Conservation (phyloP, 2,113 vertebrate species). For the Tragelaphus buxtoni region DNA sequence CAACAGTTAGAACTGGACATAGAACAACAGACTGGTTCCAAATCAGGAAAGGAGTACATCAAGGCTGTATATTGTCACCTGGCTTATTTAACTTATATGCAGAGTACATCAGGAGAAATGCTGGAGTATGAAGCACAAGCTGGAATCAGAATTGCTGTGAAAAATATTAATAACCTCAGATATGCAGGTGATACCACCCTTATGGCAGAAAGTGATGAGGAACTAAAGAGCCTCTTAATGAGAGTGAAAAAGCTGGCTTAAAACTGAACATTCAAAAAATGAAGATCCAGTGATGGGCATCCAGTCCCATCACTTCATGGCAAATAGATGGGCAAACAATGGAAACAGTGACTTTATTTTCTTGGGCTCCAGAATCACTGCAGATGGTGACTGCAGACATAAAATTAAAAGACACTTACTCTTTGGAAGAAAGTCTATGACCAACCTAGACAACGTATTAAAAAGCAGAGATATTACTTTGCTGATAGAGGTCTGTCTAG, state of each 20-base stretch:
- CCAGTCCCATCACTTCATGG: neutral
- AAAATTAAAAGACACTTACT: neutral
- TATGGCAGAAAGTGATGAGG: neutral
- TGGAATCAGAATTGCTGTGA: neutral
- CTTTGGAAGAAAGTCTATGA: neutral
- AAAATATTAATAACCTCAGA: neutral
- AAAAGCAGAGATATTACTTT: neutral
- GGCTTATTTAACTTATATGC: neutral
- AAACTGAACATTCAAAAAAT: neutral
- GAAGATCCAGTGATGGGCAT: neutral
- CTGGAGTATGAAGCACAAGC: neutral
- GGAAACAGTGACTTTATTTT: neutral
- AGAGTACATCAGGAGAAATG: neutral
- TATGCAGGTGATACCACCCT: neutral
- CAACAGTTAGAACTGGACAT: neutral
- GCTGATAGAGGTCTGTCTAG: neutral
- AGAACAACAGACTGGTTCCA: neutral
- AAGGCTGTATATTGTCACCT: neutral
- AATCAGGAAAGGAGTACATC: neutral
- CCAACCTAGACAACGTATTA: neutral
- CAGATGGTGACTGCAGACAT: neutral
- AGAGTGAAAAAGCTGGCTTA: neutral
- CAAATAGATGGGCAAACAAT: neutral
- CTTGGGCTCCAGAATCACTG: neutral
- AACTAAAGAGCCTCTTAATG: neutral